Percentiles rank a stretch among this genome's conserved stretches.
Conservation (phyloP, 2,113 vertebrate genomes). For the Catagonus wagneri region DNA sequence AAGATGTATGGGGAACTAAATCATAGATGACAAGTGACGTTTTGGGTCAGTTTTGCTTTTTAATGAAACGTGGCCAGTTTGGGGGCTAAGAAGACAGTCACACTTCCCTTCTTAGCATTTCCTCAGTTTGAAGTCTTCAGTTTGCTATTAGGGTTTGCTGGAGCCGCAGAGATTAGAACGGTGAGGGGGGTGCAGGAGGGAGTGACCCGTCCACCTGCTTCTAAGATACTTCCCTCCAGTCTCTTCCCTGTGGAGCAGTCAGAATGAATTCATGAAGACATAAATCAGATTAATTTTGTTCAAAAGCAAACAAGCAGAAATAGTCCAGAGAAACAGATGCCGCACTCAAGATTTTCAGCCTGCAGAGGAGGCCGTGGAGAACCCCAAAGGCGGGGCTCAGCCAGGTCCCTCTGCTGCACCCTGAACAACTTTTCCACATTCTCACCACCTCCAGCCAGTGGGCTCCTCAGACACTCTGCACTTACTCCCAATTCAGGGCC, state of each 20-base stretch:
- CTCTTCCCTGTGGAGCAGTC: background rate
- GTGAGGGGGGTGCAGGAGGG: background rate
- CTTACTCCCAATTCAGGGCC: no score
- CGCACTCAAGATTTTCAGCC: background rate
- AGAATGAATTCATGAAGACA: background rate
- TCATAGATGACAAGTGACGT: background rate
- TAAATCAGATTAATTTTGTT: background rate
- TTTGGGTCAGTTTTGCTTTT: background rate
- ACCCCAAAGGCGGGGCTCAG: no score
- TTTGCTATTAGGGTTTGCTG: background rate
- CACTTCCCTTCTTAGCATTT: background rate
- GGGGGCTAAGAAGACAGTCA: background rate
- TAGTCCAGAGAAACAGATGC: background rate
- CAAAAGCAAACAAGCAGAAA: background rate
- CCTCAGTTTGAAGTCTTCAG: background rate
- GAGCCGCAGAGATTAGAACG: background rate
- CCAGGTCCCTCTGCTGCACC: background rate
- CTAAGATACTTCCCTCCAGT: accelerated
- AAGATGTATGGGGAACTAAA: background rate
- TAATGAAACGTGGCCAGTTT: background rate
- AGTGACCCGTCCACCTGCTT: background rate
- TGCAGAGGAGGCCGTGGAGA: background rate
- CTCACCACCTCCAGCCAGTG: no score
- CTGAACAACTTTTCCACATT: background rate
- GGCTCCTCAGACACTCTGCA: accelerated